phyloP scores from a whole-genome alignment of 1,140 invertebrate species.

The Streblospio benedicti region DNA sequence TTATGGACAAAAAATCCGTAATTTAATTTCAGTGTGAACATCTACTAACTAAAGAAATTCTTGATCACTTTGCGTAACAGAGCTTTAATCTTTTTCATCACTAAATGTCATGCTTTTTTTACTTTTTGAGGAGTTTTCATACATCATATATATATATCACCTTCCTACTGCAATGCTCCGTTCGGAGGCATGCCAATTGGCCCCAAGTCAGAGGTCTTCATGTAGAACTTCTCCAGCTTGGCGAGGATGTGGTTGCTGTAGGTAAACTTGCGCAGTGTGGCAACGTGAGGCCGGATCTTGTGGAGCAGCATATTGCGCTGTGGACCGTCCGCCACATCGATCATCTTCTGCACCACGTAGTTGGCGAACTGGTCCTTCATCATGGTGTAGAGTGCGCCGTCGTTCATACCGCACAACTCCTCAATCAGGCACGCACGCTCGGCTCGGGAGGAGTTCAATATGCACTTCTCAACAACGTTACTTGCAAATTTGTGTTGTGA shows the following conservation, averaged over 20 bases:
- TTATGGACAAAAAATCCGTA: no score
- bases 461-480: slow-evolving; percentile 50
- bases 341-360: slow-evolving; percentile 99
- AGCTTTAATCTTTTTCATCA: no score
- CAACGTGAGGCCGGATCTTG: slow-evolving; percentile 94
- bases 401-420: slow-evolving; percentile 44
- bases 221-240: slow-evolving; percentile 88
- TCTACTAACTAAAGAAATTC: no score
- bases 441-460: slow-evolving; percentile 40
- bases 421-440: slow-evolving; percentile 45
- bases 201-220: slow-evolving; percentile 27
- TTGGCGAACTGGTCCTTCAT: slow-evolving; percentile 99
- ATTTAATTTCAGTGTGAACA: no score
- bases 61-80: no score
- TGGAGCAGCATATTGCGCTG: slow-evolving; percentile 96
- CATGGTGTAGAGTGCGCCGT: slow-evolving; percentile 89
- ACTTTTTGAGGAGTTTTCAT: no score
- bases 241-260: slow-evolving; percentile 99
- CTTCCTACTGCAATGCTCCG: no score
- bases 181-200: slow-evolving; percentile 42
- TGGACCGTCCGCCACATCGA: slow-evolving; percentile 93
- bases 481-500: slow-evolving; percentile 98
- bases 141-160: no score
- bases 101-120: no score
- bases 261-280: slow-evolving; percentile 93